Evolutionary conservation across 37 sponge, comb jelly and placozoan species (phyloP).

Genomic region (Amphimedon queenslandica): DNA sequence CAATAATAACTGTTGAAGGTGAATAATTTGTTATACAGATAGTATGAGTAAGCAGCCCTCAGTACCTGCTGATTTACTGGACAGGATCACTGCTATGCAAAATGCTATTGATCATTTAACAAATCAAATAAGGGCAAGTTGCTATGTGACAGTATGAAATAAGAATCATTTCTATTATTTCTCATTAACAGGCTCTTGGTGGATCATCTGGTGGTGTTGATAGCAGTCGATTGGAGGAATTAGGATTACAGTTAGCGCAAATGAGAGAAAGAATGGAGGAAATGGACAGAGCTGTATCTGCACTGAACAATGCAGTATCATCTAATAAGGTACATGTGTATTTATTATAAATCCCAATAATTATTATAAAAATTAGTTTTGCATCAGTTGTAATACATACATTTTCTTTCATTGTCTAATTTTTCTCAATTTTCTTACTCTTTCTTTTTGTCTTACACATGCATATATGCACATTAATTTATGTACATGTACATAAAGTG

Average conservation of each 20-base stretch:
- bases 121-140: conserved; percentile 50
- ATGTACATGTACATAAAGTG: too few relatives aligned
- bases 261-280: conserved; percentile 74
- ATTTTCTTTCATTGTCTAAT: too few relatives aligned
- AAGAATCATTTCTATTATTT: too few relatives aligned
- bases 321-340: background rate
- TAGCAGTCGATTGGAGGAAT: conserved; percentile 42
- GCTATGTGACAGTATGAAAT: too few relatives aligned
- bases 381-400: background rate
- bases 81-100: conserved; percentile 57
- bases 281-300: conserved; percentile 74
- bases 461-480: too few relatives aligned
- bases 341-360: background rate
- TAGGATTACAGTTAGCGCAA: conserved; percentile 77
- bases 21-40: too few relatives aligned
- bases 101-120: conserved; percentile 49
- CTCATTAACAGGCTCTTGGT: background rate
- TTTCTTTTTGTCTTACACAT: too few relatives aligned
- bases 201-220: conserved; percentile 11
- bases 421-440: too few relatives aligned
- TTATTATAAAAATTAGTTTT: background rate
- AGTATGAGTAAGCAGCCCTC: conserved; percentile 26
- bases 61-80: conserved; percentile 53
- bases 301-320: conserved; percentile 43
- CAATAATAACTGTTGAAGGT: too few relatives aligned